Evolutionary conservation across 2,888 invertebrate species (phyloP).

Genomic region (Suillia variegata): DNA sequence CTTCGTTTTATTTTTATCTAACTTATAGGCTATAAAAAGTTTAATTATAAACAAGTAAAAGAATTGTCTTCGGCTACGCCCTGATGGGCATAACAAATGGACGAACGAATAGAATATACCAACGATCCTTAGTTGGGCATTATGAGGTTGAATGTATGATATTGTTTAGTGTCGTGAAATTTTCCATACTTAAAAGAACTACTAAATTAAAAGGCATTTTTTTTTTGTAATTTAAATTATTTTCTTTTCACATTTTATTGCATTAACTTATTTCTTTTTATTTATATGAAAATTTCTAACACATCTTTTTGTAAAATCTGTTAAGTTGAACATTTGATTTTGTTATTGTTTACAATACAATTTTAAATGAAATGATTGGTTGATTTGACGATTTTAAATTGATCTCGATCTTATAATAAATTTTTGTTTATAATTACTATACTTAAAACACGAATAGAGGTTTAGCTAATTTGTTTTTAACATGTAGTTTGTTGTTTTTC

Average conservation of each 20-base stretch:
- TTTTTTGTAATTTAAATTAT: constrained; percentile 7
- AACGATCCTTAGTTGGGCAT: no score
- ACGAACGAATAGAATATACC: no score
- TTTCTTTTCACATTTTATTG: constrained; percentile 1
- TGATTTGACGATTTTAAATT: neutral
- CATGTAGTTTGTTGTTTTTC: neutral
- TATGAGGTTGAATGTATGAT: no score
- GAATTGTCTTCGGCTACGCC: no score
- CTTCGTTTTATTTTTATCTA: no score
- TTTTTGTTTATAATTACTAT: neutral
- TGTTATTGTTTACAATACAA: neutral
- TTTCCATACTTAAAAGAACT: no score
- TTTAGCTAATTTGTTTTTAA: constrained; percentile 8
- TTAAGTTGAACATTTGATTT: neutral
- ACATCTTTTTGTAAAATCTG: neutral
- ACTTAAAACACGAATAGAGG: constrained; percentile 11
- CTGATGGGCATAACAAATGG: no score
- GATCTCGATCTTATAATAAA: neutral
- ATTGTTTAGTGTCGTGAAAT: no score
- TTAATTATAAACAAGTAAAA: no score
- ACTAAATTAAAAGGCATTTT: constrained; percentile 15
- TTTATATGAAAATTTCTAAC: neutral
- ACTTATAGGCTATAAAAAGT: no score
- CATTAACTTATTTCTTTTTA: neutral
- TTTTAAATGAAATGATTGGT: neutral